Base-by-base conservation (phyloP, 1,140 invertebrate genomes). In the Antheraea mylitta region DNA sequence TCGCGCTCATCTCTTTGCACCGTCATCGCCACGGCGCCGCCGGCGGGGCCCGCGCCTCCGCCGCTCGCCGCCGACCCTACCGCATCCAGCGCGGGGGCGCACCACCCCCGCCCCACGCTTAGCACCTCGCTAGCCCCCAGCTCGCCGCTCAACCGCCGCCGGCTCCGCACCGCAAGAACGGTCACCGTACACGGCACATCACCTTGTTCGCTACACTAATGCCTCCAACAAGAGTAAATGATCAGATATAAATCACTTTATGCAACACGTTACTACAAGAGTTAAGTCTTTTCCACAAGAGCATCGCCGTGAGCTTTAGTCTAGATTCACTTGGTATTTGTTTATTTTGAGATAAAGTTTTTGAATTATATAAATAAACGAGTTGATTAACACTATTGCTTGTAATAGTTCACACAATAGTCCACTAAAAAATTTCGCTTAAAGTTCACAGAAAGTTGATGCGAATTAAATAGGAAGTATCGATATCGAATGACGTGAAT, bases 1-100 rank as follows among this genome's bases (percentile, higher is more conserved):
- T 94, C 74, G 93, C 93, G 66, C 93, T 93, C 48, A 91, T 90
- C 87, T 37, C 85, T 78, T 77, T 90, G 88, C 81, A 90, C 82
- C 79, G 85, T 92, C 87, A 87, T 91, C 83, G 84, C 90, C 89
- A 83, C 83, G 81, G 79, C 85, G 81, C 79, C 81, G 75, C 79
- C 83, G 78, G 79, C 78, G 77, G 79, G 74, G 74, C 79, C 83
- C 76, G 70, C 84, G 71, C 76, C 79, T 85, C 48, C 76, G 82
- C 79, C 84, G 76, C 65, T 66, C 16, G 60, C 81, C 80, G 80
- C 81, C 75, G 82, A 81, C 68, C 83, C 83, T 85, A 82, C 79
- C 79, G 87, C 85, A 87, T 87, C 86, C 83, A 85, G 82, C 80
- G 84, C 86, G 76, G 81, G 77, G 71, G 76, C 80, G 72, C 77